These are phyloP conservation scores for Gymnodraco acuticeps DNA, from an alignment of 2,797 vertebrate genomes.

Conservation along the genomic window DNA sequence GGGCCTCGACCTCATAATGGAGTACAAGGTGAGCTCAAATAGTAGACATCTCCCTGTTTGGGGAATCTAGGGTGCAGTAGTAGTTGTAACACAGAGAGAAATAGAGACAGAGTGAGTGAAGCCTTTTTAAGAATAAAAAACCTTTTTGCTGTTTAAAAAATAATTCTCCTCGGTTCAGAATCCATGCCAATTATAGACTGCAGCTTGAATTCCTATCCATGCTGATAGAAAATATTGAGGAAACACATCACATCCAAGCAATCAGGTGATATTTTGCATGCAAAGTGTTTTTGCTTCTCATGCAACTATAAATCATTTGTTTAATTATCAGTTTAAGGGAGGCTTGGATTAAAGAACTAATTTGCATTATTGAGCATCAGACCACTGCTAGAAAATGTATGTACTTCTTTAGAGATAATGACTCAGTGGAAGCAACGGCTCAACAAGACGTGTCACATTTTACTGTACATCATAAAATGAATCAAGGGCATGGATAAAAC, in stretches of 20 bases:
- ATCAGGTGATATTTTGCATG: constrained; percentile 58
- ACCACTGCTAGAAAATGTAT: constrained; percentile 61
- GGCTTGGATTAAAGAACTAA: constrained; percentile 64
- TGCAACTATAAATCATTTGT: constrained; percentile 61
- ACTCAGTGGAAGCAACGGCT: constrained; percentile 53
- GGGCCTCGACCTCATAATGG: constrained; percentile 70
- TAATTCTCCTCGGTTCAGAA: constrained; percentile 6
- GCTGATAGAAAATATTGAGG: constrained; percentile 45
- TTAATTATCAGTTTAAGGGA: constrained; percentile 69
- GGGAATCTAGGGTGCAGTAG: constrained; percentile 22
- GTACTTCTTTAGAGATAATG: constrained; percentile 62
- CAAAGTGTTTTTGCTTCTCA: constrained; percentile 52
- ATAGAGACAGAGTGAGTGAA: neutral
- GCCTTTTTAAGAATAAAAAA: neutral
- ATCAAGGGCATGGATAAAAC: constrained; percentile 49
- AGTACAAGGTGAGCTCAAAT: constrained; percentile 74
- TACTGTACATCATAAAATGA: constrained; percentile 57
- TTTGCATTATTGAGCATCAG: constrained; percentile 76
- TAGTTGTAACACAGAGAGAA: neutral
- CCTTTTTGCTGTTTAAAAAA: constrained; percentile 4
- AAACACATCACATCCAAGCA: constrained; percentile 45
- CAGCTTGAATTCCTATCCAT: constrained; percentile 31
- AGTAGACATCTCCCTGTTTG: constrained; percentile 51
- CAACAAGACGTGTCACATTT: constrained; percentile 60
- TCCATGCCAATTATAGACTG: constrained; percentile 13